Percentiles rank a stretch among this genome's conserved stretches.
Evolutionary conservation across 2,797 vertebrate species (phyloP).

Genomic region (Thamnophis elegans): DNA sequence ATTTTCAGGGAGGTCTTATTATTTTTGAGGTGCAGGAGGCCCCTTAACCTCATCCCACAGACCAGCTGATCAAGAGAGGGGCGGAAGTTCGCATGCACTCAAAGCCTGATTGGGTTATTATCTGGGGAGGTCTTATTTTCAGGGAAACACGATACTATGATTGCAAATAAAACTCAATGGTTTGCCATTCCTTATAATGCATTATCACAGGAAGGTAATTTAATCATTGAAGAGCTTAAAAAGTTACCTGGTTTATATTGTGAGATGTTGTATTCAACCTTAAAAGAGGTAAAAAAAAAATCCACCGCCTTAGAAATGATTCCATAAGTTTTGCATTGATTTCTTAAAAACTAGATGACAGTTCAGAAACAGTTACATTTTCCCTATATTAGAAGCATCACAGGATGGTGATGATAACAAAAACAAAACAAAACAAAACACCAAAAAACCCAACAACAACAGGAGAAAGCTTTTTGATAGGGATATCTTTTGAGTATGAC

Average conservation of each 20-base stretch:
- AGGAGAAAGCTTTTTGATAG: conserved; percentile 33
- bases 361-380: conserved; percentile 12
- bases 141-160: not conserved
- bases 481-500: not conserved
- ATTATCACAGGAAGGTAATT: conserved; percentile 38
- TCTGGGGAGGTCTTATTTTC: no score
- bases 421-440: no score
- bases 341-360: conserved; percentile 26
- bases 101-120: no score
- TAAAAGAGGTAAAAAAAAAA: not conserved
- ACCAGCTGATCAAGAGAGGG: no score
- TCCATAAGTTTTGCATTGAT: not conserved
- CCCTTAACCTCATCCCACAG: no score
- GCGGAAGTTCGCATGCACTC: no score
- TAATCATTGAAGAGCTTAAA: conserved; percentile 6
- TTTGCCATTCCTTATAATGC: conserved; percentile 33
- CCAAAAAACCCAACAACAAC: no score
- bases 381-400: conserved; percentile 52
- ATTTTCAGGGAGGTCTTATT: no score
- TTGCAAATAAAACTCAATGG: conserved; percentile 44
- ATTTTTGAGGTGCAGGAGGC: no score
- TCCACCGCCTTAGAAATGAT: conserved; percentile 5
- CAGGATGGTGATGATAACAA: conserved; percentile 23
- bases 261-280: not conserved
- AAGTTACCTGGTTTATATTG: not conserved